phyloP scores from a whole-genome alignment of 2,888 invertebrate species.

The Tachina lurida region DNA sequence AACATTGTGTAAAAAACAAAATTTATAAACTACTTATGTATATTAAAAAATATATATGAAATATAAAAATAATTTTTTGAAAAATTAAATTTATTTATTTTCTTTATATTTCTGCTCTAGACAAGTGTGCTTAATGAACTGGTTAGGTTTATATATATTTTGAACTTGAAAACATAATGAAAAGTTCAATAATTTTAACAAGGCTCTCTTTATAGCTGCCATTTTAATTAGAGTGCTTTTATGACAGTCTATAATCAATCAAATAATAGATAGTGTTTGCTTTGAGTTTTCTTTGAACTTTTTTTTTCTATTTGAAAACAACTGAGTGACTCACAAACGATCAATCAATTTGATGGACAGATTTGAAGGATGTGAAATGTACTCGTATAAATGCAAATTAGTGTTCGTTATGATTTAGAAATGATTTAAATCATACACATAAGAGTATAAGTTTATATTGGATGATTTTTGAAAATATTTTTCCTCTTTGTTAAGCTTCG shows the following conservation, averaged over 20 bases:
- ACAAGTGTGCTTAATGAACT: neutral
- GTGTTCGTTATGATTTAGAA: neutral
- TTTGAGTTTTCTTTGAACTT: neutral
- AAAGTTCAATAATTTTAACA: neutral
- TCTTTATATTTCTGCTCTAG: constrained; percentile 14
- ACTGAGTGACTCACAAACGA: constrained; percentile 26
- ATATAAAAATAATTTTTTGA: constrained; percentile 46
- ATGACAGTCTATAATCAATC: constrained; percentile 58
- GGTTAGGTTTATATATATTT: neutral
- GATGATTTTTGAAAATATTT: too few relatives aligned
- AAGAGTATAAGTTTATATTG: constrained; percentile 14
- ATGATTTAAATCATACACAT: neutral
- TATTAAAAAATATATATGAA: constrained; percentile 64
- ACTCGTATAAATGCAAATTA: constrained; percentile 11
- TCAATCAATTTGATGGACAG: constrained; percentile 36
- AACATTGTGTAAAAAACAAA: constrained; percentile 52
- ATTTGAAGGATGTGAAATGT: constrained; percentile 3
- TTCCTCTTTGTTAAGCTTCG: too few relatives aligned
- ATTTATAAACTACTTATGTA: constrained; percentile 48
- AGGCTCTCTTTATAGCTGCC: neutral
- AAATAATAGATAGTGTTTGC: constrained; percentile 42
- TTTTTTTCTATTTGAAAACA: neutral
- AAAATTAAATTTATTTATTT: constrained; percentile 12
- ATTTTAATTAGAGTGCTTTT: constrained; percentile 53
- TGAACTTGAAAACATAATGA: too few relatives aligned